Evolutionary conservation across 2,797 vertebrate species (phyloP).

Genomic region (Podargus strigoides): DNA sequence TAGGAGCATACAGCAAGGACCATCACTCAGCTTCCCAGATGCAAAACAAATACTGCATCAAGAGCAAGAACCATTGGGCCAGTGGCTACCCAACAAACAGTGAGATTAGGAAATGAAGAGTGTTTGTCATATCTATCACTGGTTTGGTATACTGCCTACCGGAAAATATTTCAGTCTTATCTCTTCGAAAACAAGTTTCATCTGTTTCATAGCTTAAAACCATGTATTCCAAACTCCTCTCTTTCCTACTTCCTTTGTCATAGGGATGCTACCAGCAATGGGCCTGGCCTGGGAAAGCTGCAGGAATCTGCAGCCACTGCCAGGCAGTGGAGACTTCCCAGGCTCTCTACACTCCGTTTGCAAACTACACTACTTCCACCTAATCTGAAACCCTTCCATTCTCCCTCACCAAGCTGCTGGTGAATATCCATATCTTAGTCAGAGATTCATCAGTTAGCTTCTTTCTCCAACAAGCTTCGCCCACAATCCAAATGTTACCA

Average conservation of each 20-base stretch:
- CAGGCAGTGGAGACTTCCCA: not conserved
- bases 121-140: not conserved
- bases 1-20: not conserved
- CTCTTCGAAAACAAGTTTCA: not conserved
- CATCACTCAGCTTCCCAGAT: not conserved
- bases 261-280: not conserved
- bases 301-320: not conserved
- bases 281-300: not conserved
- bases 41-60: not conserved
- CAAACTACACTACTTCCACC: not conserved
- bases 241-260: not conserved
- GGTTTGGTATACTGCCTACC: not conserved
- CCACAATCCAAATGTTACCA: not conserved
- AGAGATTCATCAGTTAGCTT: not conserved
- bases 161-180: not conserved
- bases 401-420: not conserved
- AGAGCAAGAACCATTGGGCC: not conserved
- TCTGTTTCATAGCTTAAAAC: not conserved
- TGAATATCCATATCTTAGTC: not conserved
- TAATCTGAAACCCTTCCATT: not conserved
- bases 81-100: not conserved
- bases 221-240: not conserved
- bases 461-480: not conserved
- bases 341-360: not conserved
- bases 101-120: not conserved